A percentile compares a stretch with the other conserved stretches of the same genome.
Conservation (phyloP, 64 coral and sea anemone genomes). For the Catalaphyllia jardinei region DNA sequence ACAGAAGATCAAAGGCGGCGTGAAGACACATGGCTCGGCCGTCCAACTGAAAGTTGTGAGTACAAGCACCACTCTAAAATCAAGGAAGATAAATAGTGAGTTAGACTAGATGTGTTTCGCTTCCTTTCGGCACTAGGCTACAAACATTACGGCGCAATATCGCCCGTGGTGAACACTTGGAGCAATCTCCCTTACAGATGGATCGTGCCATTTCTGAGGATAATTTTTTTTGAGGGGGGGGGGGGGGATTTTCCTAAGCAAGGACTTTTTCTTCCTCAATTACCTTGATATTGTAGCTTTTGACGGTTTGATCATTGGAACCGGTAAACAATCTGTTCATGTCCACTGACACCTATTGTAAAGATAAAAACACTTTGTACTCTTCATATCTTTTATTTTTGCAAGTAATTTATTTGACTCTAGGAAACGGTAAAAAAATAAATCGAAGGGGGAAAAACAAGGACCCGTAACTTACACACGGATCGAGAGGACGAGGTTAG, state of each 20-base stretch:
- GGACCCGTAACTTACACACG: not conserved
- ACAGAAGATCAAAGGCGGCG: slow-evolving; percentile 76
- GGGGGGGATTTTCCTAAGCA: no score
- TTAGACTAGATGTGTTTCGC: no score
- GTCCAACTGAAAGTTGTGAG: slow-evolving; percentile 89
- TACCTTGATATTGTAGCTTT: slow-evolving; percentile 94
- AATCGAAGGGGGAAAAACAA: no score
- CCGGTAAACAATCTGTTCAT: slow-evolving; percentile 85
- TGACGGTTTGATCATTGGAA: slow-evolving; percentile 93
- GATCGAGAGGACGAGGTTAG: no score
- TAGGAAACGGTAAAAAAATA: not conserved
- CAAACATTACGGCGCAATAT: no score
- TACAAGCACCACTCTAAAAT: slow-evolving; percentile 75
- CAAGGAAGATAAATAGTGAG: not conserved
- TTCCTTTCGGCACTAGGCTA: no score
- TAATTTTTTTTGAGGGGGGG: no score
- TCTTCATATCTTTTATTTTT: not conserved
- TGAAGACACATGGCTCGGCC: slow-evolving; percentile 98
- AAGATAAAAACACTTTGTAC: not conserved
- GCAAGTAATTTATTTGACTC: not conserved
- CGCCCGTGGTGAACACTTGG: no score
- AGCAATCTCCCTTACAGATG: no score
- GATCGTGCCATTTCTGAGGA: no score
- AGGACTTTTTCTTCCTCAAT: not conserved
- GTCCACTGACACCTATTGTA: slow-evolving; percentile 65